phyloP scores from a whole-genome alignment of 2,888 invertebrate species.

The Tetanocera ferruginea region DNA sequence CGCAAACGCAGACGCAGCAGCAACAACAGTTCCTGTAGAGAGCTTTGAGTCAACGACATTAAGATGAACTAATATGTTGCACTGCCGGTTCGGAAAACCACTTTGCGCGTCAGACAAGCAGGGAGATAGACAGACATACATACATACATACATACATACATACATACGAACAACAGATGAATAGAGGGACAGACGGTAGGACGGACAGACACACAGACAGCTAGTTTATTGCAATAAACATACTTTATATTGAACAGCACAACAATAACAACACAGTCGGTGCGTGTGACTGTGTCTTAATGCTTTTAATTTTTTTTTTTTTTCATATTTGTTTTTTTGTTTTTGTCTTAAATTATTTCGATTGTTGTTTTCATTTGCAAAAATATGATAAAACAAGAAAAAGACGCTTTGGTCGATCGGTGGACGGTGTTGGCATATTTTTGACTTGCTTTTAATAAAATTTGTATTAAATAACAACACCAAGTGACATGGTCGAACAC shows the following conservation, averaged over 20 bases:
- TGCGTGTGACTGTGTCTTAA: conserved; percentile 15
- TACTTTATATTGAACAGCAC: conserved; percentile 19
- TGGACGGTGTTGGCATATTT: too few relatives aligned
- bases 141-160: background rate
- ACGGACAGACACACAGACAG: conserved; percentile 1
- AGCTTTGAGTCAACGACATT: conserved; percentile 29
- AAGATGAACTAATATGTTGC: conserved; percentile 30
- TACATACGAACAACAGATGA: background rate
- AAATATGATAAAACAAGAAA: too few relatives aligned
- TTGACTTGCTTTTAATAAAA: too few relatives aligned
- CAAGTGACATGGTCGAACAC: too few relatives aligned
- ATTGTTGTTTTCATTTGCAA: background rate
- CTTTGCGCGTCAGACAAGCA: conserved; percentile 15
- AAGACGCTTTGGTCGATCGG: too few relatives aligned
- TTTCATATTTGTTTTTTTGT: background rate
- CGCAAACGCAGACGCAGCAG: background rate
- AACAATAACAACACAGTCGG: background rate
- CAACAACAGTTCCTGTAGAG: conserved; percentile 22
- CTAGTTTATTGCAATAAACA: conserved; percentile 22
- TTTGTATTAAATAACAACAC: too few relatives aligned
- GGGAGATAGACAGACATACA: background rate
- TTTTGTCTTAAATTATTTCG: background rate
- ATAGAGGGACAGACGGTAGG: background rate
- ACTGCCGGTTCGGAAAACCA: conserved; percentile 30
- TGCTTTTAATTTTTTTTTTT: background rate